Base-by-base conservation (phyloP, 2,888 invertebrate species). In the Acronicta leporina region DNA sequence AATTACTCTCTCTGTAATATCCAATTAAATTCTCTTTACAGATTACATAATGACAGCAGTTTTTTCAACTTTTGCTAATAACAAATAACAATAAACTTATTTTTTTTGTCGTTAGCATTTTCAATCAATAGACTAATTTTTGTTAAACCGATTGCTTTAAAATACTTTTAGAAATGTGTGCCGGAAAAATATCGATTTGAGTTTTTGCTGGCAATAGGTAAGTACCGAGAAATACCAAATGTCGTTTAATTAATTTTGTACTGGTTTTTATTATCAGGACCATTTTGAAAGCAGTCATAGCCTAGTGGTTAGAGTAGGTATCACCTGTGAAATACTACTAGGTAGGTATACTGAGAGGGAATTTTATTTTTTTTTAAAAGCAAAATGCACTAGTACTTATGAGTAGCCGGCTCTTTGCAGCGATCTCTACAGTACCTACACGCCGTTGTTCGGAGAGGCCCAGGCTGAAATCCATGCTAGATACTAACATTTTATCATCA, bases 1-100 rank as follows among this genome's bases (percentile, higher is more conserved):
- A 15, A 20, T 33, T 44, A 45, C 54, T 55, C 45, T 54, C 42
- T 42, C n/a, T 45, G 10, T 40, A 13, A 42, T 16, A 33, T 13
- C 35, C 25, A 56, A 69, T 60, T 53, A 51, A 46, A 56, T 0
- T 53, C 33, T 15, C 0, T 42, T 27, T 41, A 47, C 43, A 50
- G 6, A 48, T 58, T 38, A 8, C 47, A 48, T 51, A 46, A 42
- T 30, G n/a, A 8, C 5, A 25, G 27, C 2, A 0, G 6, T n/a
- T 63, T 57, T 52, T 62, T 47, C 5, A 4, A 9, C 2, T 10
- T 11, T 30, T 30, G n/a, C 14, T 46, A 14, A 16, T 13, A 43
- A 14, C 16, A 15, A 51, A 13, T 40, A 41, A 51, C 43, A 14
- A 25, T 48, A 42, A 38, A 40, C 11, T 53, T 20, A 3, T 27